phyloP scores from a whole-genome alignment of 2,797 vertebrate species.

The Phaenicophaeus curvirostris region DNA sequence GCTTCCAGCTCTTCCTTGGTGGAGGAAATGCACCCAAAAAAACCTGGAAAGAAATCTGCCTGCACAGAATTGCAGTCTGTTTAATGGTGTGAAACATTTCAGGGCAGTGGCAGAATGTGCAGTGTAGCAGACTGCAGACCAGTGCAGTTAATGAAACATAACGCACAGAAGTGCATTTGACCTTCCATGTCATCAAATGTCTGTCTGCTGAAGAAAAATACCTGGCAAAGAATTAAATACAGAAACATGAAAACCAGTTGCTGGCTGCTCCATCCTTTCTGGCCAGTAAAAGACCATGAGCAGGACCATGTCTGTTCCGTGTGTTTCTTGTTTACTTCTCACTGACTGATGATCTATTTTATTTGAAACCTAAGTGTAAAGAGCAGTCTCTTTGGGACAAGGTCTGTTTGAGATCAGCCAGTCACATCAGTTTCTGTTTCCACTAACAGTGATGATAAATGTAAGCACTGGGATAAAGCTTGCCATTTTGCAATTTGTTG shows the following conservation, averaged over 20 bases:
- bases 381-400: not conserved
- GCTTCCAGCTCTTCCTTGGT: not conserved
- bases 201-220: not conserved
- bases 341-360: not conserved
- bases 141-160: not conserved
- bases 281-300: not conserved
- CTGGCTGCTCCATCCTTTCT: not conserved
- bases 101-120: not conserved
- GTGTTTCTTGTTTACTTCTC: not conserved
- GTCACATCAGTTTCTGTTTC: not conserved
- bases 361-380: not conserved
- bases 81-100: not conserved
- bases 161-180: not conserved
- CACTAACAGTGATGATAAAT: not conserved
- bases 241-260: not conserved
- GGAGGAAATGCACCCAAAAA: not conserved
- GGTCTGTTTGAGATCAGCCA: not conserved
- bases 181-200: not conserved
- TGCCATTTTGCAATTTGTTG: not conserved
- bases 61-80: accelerated
- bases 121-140: not conserved
- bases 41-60: not conserved
- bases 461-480: not conserved
- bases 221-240: not conserved
- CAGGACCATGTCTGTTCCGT: accelerated